These are phyloP conservation scores for Rhopalosiphum nymphaeae DNA, from an alignment of 2,888 invertebrate genomes.

Conservation along the genomic window DNA sequence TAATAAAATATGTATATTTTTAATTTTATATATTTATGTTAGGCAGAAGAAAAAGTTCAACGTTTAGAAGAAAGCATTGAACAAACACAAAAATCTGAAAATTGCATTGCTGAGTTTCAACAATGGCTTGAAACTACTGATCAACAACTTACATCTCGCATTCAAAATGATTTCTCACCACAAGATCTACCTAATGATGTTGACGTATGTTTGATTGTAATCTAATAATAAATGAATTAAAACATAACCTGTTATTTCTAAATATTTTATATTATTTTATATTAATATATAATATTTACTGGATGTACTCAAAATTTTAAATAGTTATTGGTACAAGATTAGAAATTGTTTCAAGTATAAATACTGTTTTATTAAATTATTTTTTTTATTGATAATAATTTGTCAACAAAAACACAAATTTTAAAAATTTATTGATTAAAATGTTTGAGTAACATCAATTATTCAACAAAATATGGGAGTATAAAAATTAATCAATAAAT, in stretches of 20 bases:
- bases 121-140: conserved; percentile 80
- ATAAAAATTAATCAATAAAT: background rate
- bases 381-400: background rate
- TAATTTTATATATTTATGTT: conserved; percentile 55
- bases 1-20: background rate
- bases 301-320: background rate
- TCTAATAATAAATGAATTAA: background rate
- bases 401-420: background rate
- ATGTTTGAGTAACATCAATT: background rate
- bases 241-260: background rate
- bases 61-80: conserved; percentile 80
- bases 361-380: background rate
- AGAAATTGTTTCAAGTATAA: background rate
- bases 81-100: conserved; percentile 83
- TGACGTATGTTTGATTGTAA: conserved; percentile 72
- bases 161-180: conserved; percentile 83
- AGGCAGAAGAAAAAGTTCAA: conserved; percentile 76
- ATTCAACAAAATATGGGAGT: background rate
- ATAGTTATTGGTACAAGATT: background rate
- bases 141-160: conserved; percentile 78
- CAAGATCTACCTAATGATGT: conserved; percentile 84
- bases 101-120: conserved; percentile 80
- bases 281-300: background rate
- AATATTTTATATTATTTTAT: background rate
- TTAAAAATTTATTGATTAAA: background rate